A percentile compares a stretch with the other conserved stretches of the same genome.
Evolutionary conservation across 2,113 vertebrate species (phyloP).

Genomic region (Rousettus leschenaultii): DNA sequence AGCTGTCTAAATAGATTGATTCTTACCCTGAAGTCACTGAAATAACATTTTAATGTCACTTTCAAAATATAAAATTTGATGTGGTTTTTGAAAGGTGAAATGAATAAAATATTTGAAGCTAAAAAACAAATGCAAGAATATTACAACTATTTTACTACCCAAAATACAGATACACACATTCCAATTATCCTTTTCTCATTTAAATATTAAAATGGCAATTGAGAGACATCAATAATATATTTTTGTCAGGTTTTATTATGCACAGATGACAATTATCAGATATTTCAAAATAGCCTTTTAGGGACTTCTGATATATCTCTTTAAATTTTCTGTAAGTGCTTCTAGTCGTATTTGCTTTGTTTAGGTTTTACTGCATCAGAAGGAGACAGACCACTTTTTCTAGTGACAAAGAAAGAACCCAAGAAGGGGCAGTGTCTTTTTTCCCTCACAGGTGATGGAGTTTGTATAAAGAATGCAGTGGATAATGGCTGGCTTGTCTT

Average conservation of each 20-base stretch:
- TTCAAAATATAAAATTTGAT: constrained; percentile 60
- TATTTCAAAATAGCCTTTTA: constrained; percentile 55
- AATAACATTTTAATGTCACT: constrained; percentile 41
- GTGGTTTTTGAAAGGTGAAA: constrained; percentile 55
- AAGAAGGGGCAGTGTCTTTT: constrained; percentile 80
- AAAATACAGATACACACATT: background rate
- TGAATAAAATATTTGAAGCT: constrained; percentile 41
- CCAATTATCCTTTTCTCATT: constrained; percentile 40
- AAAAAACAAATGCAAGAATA: constrained; percentile 40
- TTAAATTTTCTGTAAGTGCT: constrained; percentile 76
- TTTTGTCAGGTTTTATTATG: constrained; percentile 68
- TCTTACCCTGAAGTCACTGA: constrained; percentile 34
- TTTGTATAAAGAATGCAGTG: constrained; percentile 84
- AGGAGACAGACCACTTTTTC: constrained; percentile 78
- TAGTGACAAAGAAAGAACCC: constrained; percentile 84
- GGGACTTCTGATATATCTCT: constrained; percentile 61
- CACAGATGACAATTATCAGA: constrained; percentile 66
- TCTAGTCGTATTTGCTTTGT: constrained; percentile 41
- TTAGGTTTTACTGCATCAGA: constrained; percentile 70
- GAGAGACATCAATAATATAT: constrained; percentile 60
- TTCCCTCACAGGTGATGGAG: constrained; percentile 92
- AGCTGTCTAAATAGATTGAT: constrained; percentile 33
- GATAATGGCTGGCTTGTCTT: constrained; percentile 89
- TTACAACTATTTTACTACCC: background rate
- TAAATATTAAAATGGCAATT: constrained; percentile 33